Conservation (phyloP, 1,140 invertebrate species). For the Eurosta solidaginis region DNA sequence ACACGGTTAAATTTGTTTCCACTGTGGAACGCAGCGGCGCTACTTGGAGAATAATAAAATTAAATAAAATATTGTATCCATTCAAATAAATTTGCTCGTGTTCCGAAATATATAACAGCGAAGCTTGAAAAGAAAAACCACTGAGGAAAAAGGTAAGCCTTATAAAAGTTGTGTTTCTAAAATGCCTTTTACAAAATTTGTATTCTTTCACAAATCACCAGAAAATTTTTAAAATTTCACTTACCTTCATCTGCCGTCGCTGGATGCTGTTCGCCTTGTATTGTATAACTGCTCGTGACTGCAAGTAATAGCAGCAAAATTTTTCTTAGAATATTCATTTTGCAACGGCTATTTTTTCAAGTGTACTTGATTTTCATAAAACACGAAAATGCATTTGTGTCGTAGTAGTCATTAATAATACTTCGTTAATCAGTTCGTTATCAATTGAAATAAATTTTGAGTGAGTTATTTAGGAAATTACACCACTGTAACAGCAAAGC, state of each 20-base stretch:
- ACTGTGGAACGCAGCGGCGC: no score
- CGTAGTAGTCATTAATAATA: neutral
- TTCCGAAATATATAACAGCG: no score
- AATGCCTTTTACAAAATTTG: no score
- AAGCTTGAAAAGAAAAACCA: no score
- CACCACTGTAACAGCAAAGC: neutral
- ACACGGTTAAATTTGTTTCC: no score
- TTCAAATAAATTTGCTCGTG: no score
- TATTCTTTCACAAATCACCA: neutral
- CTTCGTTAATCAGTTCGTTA: neutral
- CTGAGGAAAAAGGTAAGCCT: no score
- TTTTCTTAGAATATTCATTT: neutral
- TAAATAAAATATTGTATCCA: no score
- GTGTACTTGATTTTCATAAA: neutral
- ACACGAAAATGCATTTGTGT: neutral
- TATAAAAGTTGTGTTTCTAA: no score
- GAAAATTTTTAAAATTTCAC: neutral
- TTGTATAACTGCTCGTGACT: neutral
- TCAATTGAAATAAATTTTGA: no score
- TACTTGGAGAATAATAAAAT: no score
- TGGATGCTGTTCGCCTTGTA: neutral
- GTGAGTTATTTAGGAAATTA: neutral
- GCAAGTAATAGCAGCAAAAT: neutral
- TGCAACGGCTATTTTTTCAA: neutral
- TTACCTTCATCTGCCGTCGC: constrained; percentile 18